A percentile compares a stretch with the other conserved stretches of the same genome.
Conservation (phyloP, 1,140 invertebrate genomes). For the Drosophila sp. region DNA sequence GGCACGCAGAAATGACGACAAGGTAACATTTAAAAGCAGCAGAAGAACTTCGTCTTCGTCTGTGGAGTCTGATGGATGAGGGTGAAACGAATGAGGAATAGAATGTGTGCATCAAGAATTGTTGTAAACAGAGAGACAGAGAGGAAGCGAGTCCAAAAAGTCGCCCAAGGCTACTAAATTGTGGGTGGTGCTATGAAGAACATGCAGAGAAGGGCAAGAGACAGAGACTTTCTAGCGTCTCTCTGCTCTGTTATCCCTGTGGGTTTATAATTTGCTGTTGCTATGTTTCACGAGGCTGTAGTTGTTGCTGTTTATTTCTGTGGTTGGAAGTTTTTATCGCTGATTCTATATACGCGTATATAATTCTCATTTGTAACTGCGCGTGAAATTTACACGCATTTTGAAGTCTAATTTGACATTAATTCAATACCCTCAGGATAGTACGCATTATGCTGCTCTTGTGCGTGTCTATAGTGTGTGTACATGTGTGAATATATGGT, state of each 20-base stretch:
- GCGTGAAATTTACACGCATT: slow-evolving; percentile 78
- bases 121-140: slow-evolving; percentile 4
- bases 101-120: slow-evolving; percentile 20
- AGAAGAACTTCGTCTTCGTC: not conserved
- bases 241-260: slow-evolving; percentile 40
- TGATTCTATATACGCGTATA: slow-evolving; percentile 26
- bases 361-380: slow-evolving; percentile 69
- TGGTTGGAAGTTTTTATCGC: slow-evolving; percentile 17
- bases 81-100: not conserved
- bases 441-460: slow-evolving; percentile 35
- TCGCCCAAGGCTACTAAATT: slow-evolving; percentile 55
- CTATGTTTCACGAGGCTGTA: slow-evolving; percentile 15
- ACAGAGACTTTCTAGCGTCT: slow-evolving; percentile 4
- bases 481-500: not conserved
- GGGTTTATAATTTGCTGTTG: slow-evolving; percentile 61
- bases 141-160: slow-evolving; percentile 37
- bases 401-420: slow-evolving; percentile 80
- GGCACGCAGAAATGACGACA: slow-evolving; percentile 35
- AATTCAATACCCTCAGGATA: slow-evolving; percentile 71
- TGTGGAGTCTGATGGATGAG: not conserved
- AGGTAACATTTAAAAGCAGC: slow-evolving; percentile 58
- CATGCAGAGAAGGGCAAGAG: not conserved
- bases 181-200: slow-evolving; percentile 29
- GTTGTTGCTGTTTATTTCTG: slow-evolving; percentile 42
- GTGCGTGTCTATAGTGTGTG: slow-evolving; percentile 20